Conservation (phyloP, 2,888 invertebrate species). For the Caenorhabditis plicata region DNA sequence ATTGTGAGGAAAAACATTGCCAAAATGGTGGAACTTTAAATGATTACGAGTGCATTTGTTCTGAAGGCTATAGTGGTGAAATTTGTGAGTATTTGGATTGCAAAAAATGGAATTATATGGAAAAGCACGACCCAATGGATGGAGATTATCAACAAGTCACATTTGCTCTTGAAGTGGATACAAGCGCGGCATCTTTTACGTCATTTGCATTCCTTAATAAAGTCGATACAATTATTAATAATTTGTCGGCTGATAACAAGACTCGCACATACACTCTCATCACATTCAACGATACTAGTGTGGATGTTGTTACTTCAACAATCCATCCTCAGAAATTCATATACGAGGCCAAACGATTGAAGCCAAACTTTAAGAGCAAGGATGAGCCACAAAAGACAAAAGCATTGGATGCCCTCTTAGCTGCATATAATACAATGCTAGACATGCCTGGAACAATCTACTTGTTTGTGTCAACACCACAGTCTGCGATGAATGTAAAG, state of each 20-base stretch:
- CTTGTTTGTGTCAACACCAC: conserved; percentile 23
- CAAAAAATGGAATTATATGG: conserved; percentile 39
- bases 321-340: conserved; percentile 24
- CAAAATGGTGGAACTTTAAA: conserved; percentile 36
- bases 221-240: conserved; percentile 27
- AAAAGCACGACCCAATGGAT: conserved; percentile 39
- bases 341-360: conserved; percentile 15
- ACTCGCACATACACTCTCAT: conserved; percentile 37
- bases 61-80: conserved; percentile 27
- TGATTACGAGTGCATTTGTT: conserved; percentile 37
- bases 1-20: conserved; percentile 41
- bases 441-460: conserved; percentile 36
- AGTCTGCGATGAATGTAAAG: not conserved
- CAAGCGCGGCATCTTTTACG: conserved; percentile 12
- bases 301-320: conserved; percentile 26
- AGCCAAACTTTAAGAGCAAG: conserved; percentile 2
- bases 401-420: conserved; percentile 22
- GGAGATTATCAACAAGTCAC: conserved; percentile 34
- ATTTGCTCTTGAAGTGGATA: conserved; percentile 41
- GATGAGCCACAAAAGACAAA: conserved; percentile 10
- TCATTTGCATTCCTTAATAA: conserved; percentile 14
- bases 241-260: conserved; percentile 12
- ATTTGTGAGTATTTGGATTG: conserved; percentile 37
- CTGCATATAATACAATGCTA: conserved; percentile 20
- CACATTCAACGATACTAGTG: conserved; percentile 36